Evolutionary conservation across 2,113 vertebrate genomes (phyloP).

Genomic region (Panthera tigris): DNA sequence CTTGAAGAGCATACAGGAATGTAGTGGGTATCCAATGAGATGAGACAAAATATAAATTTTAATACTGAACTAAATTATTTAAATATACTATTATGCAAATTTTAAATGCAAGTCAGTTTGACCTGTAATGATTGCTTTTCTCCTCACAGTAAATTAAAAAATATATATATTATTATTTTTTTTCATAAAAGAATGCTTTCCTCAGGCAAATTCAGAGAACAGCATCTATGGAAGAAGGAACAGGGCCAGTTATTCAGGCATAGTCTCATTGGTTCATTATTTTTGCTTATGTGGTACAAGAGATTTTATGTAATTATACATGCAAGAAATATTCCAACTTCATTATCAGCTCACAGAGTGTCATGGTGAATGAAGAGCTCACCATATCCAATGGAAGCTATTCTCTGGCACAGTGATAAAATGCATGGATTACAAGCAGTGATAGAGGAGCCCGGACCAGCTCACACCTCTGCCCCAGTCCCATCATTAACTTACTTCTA

Average conservation of each 20-base stretch:
- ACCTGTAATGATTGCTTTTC: background rate
- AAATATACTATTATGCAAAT: background rate
- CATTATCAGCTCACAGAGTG: constrained; percentile 55
- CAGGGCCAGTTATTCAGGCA: background rate
- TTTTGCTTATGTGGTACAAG: constrained; percentile 69
- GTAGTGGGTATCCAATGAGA: background rate
- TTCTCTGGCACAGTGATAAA: constrained; percentile 67
- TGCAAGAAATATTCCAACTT: constrained; percentile 63
- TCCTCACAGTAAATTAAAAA: background rate
- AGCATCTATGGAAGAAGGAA: background rate
- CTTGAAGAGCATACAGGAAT: background rate
- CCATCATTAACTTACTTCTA: constrained; percentile 48
- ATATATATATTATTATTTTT: background rate
- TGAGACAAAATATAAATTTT: background rate
- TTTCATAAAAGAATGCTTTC: background rate
- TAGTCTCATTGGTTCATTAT: constrained; percentile 59
- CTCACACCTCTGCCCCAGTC: background rate
- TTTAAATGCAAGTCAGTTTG: background rate
- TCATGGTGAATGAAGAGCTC: background rate
- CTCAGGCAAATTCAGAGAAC: constrained; percentile 17
- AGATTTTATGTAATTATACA: constrained; percentile 64
- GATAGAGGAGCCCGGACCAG: background rate
- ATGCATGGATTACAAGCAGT: constrained; percentile 16
- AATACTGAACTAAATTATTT: background rate
- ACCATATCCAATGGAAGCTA: constrained; percentile 53